Percentiles rank a stretch among this genome's conserved stretches.
These are phyloP conservation scores for Cladorhizidae sp. DNA, from an alignment of 37 sponge, comb jelly and placozoan species.

Conservation along the genomic window DNA sequence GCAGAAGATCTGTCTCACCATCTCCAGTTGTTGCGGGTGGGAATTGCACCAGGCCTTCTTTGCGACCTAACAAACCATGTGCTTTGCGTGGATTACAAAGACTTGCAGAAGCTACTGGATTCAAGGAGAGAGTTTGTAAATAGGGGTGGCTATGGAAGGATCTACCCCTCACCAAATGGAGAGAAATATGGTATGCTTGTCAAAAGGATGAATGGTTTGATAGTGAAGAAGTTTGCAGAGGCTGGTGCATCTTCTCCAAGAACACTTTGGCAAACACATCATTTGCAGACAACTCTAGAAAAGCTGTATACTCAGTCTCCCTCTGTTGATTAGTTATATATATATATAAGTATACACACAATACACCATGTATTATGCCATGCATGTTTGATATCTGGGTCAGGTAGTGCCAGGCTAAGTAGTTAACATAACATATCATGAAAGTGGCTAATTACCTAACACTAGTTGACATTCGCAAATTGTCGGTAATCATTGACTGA, in stretches of 20 bases:
- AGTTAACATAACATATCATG: no score
- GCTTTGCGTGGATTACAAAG: conserved; percentile 59
- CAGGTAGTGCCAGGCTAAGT: neutral
- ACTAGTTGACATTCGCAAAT: no score
- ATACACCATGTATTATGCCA: neutral
- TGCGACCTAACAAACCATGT: conserved; percentile 32
- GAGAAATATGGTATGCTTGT: conserved; percentile 46
- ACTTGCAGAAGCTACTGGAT: conserved; percentile 39
- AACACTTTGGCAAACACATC: conserved; percentile 56
- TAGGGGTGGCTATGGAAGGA: conserved; percentile 56
- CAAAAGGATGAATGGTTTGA: conserved; percentile 34
- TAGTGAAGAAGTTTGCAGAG: conserved; percentile 8
- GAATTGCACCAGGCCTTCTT: conserved; percentile 62
- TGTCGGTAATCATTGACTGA: no score
- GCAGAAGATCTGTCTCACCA: conserved; percentile 10
- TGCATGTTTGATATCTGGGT: neutral
- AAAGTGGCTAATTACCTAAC: no score
- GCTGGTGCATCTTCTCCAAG: conserved; percentile 3
- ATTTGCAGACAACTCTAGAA: conserved; percentile 57
- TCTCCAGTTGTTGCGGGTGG: conserved; percentile 52
- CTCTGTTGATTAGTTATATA: no score
- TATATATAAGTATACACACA: neutral
- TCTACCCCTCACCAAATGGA: conserved; percentile 70
- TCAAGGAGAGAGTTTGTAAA: conserved; percentile 63
- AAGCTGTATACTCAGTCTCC: conserved; percentile 19